A percentile compares a stretch with the other conserved stretches of the same genome.
Conservation (phyloP, 2,113 vertebrate genomes). For the Hystrix cristata region DNA sequence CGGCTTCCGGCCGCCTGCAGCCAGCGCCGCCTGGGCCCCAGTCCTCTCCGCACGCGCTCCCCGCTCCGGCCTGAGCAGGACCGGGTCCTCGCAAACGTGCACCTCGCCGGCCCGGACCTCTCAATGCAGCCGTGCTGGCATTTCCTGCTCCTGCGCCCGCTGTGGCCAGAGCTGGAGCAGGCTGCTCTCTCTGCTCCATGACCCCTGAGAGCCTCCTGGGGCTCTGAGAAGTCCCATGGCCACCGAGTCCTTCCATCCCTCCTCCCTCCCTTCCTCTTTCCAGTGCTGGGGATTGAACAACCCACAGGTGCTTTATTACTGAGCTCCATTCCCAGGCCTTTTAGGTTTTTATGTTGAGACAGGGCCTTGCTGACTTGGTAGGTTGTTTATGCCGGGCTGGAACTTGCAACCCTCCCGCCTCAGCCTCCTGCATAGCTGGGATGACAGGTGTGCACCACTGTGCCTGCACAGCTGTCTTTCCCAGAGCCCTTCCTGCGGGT, state of each 20-base stretch:
- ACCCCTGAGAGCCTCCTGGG: not conserved
- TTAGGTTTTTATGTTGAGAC: not conserved
- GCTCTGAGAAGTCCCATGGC: not conserved
- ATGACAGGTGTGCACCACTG: not conserved
- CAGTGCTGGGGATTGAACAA: not conserved
- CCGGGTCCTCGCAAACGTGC: not conserved
- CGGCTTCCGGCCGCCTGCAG: not conserved
- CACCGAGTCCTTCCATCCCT: not conserved
- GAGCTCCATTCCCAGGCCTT: not conserved
- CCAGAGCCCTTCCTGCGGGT: rapidly evolving
- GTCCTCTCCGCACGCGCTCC: not conserved
- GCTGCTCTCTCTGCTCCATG: not conserved
- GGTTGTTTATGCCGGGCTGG: not conserved
- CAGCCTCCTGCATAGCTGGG: not conserved
- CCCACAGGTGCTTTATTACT: not conserved
- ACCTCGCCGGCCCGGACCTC: not conserved
- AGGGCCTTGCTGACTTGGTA: not conserved
- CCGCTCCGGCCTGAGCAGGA: not conserved
- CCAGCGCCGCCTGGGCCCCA: not conserved
- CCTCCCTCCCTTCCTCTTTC: not conserved
- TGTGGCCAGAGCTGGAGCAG: rapidly evolving
- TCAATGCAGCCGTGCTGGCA: not conserved
- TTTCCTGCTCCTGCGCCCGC: rapidly evolving
- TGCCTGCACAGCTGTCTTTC: rapidly evolving
- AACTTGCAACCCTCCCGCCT: not conserved